Percentiles rank a stretch among this genome's conserved stretches.
These are phyloP conservation scores for Drosophila grimshawi DNA, from an alignment of 1,140 invertebrate genomes.

Conservation along the genomic window DNA sequence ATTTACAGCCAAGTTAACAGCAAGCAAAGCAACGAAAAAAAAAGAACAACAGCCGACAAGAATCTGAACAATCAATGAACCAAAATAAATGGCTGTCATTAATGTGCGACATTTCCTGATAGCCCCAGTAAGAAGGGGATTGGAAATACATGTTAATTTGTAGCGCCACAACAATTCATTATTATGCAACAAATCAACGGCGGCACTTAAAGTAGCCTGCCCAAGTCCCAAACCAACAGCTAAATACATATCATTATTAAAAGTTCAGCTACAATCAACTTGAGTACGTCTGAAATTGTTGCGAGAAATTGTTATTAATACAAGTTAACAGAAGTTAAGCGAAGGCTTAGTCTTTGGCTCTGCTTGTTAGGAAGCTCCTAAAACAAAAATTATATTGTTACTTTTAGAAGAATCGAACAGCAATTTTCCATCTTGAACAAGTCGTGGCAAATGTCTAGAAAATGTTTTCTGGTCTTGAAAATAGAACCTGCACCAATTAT, in stretches of 20 bases:
- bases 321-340: not conserved
- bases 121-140: not conserved
- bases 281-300: not conserved
- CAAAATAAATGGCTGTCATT: constrained; percentile 70
- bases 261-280: constrained; percentile 17
- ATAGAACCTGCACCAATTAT: too few relatives aligned
- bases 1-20: constrained; percentile 56
- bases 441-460: too few relatives aligned
- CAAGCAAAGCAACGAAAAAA: constrained; percentile 27
- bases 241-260: constrained; percentile 36
- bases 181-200: constrained; percentile 65
- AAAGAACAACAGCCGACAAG: constrained; percentile 34
- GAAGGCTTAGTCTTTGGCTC: not conserved
- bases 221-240: constrained; percentile 12
- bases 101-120: constrained; percentile 56
- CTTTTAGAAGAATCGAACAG: too few relatives aligned
- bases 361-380: too few relatives aligned
- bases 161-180: constrained; percentile 66
- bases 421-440: too few relatives aligned
- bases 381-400: too few relatives aligned
- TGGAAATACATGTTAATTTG: constrained; percentile 73
- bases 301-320: not conserved
- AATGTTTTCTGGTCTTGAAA: too few relatives aligned
- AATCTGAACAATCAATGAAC: constrained; percentile 59
- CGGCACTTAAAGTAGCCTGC: constrained; percentile 35